Percentiles rank a stretch among this genome's conserved stretches.
phyloP scores from a whole-genome alignment of 2,797 vertebrate species.

The Danio kyathit region DNA sequence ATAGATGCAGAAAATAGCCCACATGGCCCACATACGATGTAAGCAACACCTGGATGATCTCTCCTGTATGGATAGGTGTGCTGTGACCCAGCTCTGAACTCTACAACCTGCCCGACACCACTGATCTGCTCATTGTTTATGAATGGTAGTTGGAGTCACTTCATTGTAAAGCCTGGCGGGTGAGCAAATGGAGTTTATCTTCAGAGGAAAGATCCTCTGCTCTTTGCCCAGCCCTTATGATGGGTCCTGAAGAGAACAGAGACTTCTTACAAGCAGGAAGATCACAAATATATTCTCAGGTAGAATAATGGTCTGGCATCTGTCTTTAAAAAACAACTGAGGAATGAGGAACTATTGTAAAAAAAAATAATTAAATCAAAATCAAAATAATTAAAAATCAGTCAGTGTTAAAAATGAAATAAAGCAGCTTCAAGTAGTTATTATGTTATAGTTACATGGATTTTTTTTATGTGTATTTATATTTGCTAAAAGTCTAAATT shows the following conservation, averaged over 20 bases:
- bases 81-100: constrained; percentile 57
- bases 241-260: constrained; percentile 37
- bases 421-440: too few species aligned
- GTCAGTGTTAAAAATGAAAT: too few species aligned
- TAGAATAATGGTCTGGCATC: constrained; percentile 53
- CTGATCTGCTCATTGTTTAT: constrained; percentile 63
- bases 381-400: too few species aligned
- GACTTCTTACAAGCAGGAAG: constrained; percentile 27
- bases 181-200: constrained; percentile 55
- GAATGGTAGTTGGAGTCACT: constrained; percentile 53
- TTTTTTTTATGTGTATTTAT: too few species aligned
- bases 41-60: constrained; percentile 74
- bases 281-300: constrained; percentile 33
- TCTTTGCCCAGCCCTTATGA: constrained; percentile 40
- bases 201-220: constrained; percentile 37
- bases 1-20: constrained; percentile 69
- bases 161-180: constrained; percentile 41
- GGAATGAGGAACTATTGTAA: too few species aligned
- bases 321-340: constrained; percentile 37
- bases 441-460: too few species aligned
- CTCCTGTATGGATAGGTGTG: constrained; percentile 70
- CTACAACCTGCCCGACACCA: constrained; percentile 70
- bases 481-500: too few species aligned
- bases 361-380: too few species aligned
- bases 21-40: constrained; percentile 73